A percentile compares a stretch with the other conserved stretches of the same genome.
Evolutionary conservation across 2,113 vertebrate species (phyloP).

Genomic region (Alligator sinensis): DNA sequence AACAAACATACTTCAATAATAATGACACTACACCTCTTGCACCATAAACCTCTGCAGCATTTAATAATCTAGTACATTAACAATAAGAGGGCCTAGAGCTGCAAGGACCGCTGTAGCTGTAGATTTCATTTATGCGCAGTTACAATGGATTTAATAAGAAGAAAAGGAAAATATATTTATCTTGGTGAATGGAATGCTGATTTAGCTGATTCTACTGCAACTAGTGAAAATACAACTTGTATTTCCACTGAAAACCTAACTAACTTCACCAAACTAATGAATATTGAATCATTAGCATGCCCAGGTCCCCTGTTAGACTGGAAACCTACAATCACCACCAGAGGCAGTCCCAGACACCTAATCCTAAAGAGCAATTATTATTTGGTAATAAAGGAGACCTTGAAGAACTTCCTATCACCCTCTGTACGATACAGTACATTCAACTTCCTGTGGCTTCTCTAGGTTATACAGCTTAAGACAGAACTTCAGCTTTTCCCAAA

Average conservation of each 20-base stretch:
- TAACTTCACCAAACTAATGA: not conserved
- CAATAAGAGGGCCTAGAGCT: not conserved
- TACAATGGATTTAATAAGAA: not conserved
- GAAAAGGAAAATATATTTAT: not conserved
- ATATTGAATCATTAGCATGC: not conserved
- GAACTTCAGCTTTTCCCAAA: not conserved
- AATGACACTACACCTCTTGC: not conserved
- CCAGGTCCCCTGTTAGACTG: not conserved
- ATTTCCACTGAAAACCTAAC: not conserved
- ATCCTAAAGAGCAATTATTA: not conserved
- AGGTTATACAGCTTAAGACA: not conserved
- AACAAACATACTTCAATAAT: slow-evolving; percentile 6
- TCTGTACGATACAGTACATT: not conserved
- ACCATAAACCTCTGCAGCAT: not conserved
- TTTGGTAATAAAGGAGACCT: not conserved
- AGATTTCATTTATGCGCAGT: not conserved
- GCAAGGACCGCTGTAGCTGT: not conserved
- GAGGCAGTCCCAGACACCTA: not conserved
- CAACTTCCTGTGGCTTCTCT: not conserved
- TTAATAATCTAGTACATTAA: not conserved
- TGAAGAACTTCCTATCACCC: not conserved
- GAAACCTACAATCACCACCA: not conserved
- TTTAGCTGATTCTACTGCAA: not conserved
- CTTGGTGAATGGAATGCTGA: not conserved
- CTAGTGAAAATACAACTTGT: not conserved